Evolutionary conservation across 2,888 invertebrate genomes (phyloP).

Genomic region (Ophion ellenae): DNA sequence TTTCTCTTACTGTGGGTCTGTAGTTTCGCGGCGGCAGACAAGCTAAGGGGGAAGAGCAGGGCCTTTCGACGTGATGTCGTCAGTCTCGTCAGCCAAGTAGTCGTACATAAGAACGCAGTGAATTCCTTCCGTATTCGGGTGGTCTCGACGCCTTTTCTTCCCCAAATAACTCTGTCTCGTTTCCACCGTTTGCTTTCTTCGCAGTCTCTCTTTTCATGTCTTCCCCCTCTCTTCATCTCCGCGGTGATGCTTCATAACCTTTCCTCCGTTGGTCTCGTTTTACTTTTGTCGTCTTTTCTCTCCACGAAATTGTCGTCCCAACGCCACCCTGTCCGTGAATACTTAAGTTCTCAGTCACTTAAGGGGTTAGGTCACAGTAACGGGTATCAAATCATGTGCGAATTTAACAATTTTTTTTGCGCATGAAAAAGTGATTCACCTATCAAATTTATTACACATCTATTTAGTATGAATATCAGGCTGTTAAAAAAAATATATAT

Average conservation of each 20-base stretch:
- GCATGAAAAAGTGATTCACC: too few species aligned
- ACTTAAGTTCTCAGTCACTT: neutral
- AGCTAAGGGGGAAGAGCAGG: slow-evolving; percentile 5
- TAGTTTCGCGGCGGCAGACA: slow-evolving; percentile 13
- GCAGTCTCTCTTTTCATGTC: neutral
- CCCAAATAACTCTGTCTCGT: slow-evolving; percentile 41
- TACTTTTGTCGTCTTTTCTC: neutral
- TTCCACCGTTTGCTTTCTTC: slow-evolving; percentile 1
- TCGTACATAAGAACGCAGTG: slow-evolving; percentile 59
- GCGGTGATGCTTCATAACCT: neutral
- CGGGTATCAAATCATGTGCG: too few species aligned
- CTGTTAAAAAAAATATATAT: too few species aligned
- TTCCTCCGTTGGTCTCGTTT: neutral
- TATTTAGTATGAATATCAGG: too few species aligned
- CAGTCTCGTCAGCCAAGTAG: slow-evolving; percentile 39
- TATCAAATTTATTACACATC: too few species aligned
- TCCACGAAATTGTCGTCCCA: neutral
- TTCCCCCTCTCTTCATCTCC: slow-evolving; percentile 6
- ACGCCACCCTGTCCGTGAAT: neutral
- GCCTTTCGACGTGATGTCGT: slow-evolving; percentile 52
- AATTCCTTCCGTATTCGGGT: slow-evolving; percentile 63
- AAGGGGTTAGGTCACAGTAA: too few species aligned
- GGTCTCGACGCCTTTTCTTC: slow-evolving; percentile 44
- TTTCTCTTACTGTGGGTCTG: neutral
- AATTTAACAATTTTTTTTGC: too few species aligned